These are phyloP conservation scores for Ylistrum balloti DNA, from an alignment of 1,140 invertebrate genomes.

Conservation along the genomic window DNA sequence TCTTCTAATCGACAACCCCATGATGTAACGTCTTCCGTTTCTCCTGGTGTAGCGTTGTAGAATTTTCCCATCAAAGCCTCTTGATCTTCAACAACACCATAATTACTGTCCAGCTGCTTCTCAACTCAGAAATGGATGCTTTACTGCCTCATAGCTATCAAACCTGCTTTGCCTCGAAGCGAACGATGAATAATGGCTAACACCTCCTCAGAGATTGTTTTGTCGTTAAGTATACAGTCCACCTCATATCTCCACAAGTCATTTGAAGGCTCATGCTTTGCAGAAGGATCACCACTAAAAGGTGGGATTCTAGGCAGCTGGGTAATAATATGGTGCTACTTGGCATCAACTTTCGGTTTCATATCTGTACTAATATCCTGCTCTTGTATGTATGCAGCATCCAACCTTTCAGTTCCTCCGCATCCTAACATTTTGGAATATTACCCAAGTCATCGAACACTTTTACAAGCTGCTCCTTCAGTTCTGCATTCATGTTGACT, in stretches of 20 bases:
- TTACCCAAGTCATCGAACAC: neutral
- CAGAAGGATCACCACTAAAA: neutral
- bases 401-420: neutral
- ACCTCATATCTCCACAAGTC: constrained; percentile 55
- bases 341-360: neutral
- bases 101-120: constrained; percentile 54
- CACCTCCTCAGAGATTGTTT: neutral
- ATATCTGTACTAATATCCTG: neutral
- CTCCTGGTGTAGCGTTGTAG: constrained; percentile 51
- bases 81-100: constrained; percentile 40
- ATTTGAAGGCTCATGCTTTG: constrained; percentile 9
- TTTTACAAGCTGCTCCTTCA: too few species aligned
- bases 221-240: neutral
- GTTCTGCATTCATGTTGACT: too few species aligned
- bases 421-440: neutral
- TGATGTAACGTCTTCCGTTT: constrained; percentile 46
- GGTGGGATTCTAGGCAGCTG: constrained; percentile 5
- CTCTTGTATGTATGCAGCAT: neutral
- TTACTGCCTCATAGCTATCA: constrained; percentile 51
- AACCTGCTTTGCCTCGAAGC: constrained; percentile 47
- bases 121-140: neutral
- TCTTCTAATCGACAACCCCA: constrained; percentile 55
- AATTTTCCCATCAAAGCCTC: constrained; percentile 53
- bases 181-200: constrained; percentile 44
- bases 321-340: neutral